These are phyloP conservation scores for Mylabris sibirica DNA, from an alignment of 2,888 invertebrate genomes.

Conservation along the genomic window DNA sequence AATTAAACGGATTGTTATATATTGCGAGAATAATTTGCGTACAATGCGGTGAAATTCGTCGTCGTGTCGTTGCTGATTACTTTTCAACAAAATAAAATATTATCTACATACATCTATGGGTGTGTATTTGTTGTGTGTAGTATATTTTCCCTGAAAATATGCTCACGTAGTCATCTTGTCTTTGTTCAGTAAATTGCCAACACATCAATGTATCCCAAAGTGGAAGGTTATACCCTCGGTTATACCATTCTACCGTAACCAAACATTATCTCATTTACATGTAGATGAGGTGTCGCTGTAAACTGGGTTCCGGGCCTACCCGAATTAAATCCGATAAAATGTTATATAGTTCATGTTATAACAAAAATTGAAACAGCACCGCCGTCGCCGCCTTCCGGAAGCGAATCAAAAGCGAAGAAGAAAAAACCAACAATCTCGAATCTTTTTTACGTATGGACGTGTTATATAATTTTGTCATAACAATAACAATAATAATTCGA, in stretches of 20 bases:
- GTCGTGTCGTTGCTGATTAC: not conserved
- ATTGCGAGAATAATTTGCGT: not conserved
- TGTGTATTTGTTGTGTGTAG: slow-evolving; percentile 12
- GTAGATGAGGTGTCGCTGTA: slow-evolving; percentile 55
- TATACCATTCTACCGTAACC: slow-evolving; percentile 48
- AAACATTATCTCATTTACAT: slow-evolving; percentile 60
- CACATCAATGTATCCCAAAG: slow-evolving; percentile 44
- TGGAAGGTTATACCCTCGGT: slow-evolving; percentile 44
- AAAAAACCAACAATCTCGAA: not conserved
- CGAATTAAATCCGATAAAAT: slow-evolving; percentile 43
- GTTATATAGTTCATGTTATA: slow-evolving; percentile 15
- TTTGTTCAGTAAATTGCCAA: slow-evolving; percentile 47
- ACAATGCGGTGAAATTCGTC: slow-evolving; percentile 1
- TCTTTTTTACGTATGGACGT: not conserved
- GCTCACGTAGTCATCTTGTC: slow-evolving; percentile 36
- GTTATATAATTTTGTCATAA: not conserved
- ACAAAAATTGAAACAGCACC: not conserved
- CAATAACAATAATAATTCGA: not conserved
- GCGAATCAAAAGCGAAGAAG: not conserved
- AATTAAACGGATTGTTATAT: slow-evolving; percentile 2
- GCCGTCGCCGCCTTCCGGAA: not conserved
- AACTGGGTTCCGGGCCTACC: slow-evolving; percentile 52
- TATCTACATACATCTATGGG: not conserved
- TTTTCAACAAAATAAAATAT: slow-evolving; percentile 10
- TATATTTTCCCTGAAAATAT: slow-evolving; percentile 19